phyloP scores from a whole-genome alignment of 2,113 vertebrate species.

The Pterophyllum scalare region DNA sequence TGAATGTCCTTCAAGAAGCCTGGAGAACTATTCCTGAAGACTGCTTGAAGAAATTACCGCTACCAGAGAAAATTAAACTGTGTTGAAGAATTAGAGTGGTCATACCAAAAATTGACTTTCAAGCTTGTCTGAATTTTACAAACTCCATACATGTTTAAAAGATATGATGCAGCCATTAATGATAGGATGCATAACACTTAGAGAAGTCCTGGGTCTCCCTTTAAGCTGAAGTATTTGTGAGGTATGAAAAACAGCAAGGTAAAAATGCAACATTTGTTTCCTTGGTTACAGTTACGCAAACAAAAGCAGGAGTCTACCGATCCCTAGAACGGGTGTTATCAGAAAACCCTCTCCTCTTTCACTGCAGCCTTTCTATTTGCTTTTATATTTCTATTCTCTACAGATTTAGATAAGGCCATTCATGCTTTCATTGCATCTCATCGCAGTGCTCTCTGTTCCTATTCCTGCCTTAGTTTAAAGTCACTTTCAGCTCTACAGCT shows the following conservation, averaged over 20 bases:
- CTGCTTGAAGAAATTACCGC: background rate
- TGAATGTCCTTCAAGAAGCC: too few species aligned
- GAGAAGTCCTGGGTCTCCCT: background rate
- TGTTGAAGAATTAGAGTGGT: background rate
- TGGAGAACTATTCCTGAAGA: background rate
- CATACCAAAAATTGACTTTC: background rate
- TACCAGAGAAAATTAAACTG: background rate
- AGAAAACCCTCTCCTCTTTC: conserved; percentile 25
- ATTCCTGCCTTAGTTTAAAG: conserved; percentile 44
- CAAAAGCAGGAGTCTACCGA: background rate
- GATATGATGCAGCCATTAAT: background rate
- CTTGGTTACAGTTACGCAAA: conserved; percentile 30
- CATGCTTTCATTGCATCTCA: conserved; percentile 30
- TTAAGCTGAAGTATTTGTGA: background rate
- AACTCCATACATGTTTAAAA: background rate
- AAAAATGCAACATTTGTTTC: background rate
- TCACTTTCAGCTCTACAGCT: conserved; percentile 36
- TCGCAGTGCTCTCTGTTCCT: conserved; percentile 2
- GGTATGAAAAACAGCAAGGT: background rate
- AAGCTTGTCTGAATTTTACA: background rate
- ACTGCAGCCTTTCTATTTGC: conserved; percentile 6
- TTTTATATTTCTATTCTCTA: conserved; percentile 57
- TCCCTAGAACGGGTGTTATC: conserved; percentile 14
- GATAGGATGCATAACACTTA: background rate
- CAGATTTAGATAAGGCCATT: conserved; percentile 59